phyloP scores from a whole-genome alignment of 2,888 invertebrate genomes.

The Ecliptopera silaceata region DNA sequence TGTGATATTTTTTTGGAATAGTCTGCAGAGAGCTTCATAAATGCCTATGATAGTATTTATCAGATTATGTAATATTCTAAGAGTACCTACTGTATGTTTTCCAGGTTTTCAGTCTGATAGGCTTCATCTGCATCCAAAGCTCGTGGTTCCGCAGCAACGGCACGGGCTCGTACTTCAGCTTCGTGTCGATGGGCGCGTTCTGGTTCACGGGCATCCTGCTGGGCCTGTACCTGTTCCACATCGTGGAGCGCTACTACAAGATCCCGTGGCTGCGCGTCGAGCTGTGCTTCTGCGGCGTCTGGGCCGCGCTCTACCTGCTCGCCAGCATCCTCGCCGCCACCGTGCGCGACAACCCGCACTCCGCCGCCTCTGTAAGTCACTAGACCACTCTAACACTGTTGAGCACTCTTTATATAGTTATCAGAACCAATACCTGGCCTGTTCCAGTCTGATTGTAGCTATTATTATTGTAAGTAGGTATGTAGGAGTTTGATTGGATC shows the following conservation, averaged over 20 bases:
- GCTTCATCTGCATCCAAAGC: conserved; percentile 91
- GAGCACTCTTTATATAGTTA: too few relatives aligned
- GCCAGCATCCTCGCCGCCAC: conserved; percentile 88
- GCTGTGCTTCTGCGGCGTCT: conserved; percentile 88
- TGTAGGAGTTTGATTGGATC: too few relatives aligned
- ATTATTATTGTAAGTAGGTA: too few relatives aligned
- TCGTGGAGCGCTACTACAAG: conserved; percentile 92
- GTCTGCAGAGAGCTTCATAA: too few relatives aligned
- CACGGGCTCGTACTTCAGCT: conserved; percentile 89
- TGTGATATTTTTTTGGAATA: too few relatives aligned
- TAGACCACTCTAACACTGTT: too few relatives aligned
- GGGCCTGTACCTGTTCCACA: conserved; percentile 91
- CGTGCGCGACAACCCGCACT: conserved; percentile 81
- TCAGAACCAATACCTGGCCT: too few relatives aligned
- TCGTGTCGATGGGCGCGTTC: conserved; percentile 92
- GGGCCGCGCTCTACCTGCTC: conserved; percentile 89
- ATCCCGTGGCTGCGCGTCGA: conserved; percentile 95
- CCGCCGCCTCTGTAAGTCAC: conserved; percentile 88
- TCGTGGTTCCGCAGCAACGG: conserved; percentile 77
- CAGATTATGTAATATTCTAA: too few relatives aligned
- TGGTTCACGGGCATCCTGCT: conserved; percentile 92
- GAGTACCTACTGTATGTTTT: conserved; percentile 9
- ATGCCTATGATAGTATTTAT: too few relatives aligned
- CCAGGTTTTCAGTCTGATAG: conserved; percentile 87
- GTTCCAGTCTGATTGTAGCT: too few relatives aligned